Base-by-base conservation (phyloP, 2,113 vertebrate species). In the Ondatra zibethicus region DNA sequence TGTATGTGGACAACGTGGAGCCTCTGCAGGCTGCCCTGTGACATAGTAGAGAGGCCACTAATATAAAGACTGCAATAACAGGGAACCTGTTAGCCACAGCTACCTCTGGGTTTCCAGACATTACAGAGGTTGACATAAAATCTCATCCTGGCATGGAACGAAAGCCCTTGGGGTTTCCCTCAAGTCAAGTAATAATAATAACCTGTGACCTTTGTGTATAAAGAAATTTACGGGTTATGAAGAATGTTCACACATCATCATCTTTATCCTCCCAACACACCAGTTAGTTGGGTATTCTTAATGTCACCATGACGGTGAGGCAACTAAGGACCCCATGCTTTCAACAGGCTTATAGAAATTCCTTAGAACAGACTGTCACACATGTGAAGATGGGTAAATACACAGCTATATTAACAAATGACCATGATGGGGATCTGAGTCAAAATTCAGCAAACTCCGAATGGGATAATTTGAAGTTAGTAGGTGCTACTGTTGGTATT, bases 61-160 rank as follows among this genome's bases (percentile, higher is more conserved):
- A 95, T 75, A 52, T 42, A 33, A 96, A 73, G 27, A 78, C 45
- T 42, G 63, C 29, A 66, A 16, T 27, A 42, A 75, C 8, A 72
- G 81, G 47, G 11, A 81, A 88, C 31, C 39, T 50, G 63, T 77
- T 85, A 92, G 76, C 88, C 90, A 88, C 77, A 80, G 45, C 66
- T 82, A n/a, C 76, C 91, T 84, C 3, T 5, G 29, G 42, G 12
- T 68, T 97, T n/a, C 73, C 33, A 96, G 87, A 84, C 23, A 85
- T 96, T 88, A 47, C 45, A 81, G 92, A 91, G 39, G 75, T 81
- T 84, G 66, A 95, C 92, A 92, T 73, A 92, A 47, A 97, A 47
- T 47, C 86, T 94, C 81, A 73, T 42, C 36, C 61, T 97, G 90
- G 80, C 94, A 88, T 68, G n/a, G 75, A 80, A 88, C 27, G 70